Percentiles rank a stretch among this genome's conserved stretches.
Evolutionary conservation across 2,113 vertebrate species (phyloP).

Genomic region (Blennius ocellaris): DNA sequence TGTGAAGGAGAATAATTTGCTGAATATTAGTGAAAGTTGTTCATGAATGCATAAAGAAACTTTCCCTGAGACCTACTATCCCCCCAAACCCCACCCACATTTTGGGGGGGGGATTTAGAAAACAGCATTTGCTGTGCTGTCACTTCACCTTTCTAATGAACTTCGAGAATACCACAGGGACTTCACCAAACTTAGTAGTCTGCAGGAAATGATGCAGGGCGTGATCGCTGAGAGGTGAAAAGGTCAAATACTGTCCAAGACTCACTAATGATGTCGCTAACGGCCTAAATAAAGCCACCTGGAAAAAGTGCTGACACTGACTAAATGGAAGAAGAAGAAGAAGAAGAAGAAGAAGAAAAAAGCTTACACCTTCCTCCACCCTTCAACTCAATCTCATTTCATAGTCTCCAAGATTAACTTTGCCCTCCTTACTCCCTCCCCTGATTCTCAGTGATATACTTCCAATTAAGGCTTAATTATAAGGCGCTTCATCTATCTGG

Average conservation of each 20-base stretch:
- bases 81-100: too few relatives aligned
- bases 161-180: slow-evolving; percentile 50
- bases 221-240: slow-evolving; percentile 55
- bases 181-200: slow-evolving; percentile 42
- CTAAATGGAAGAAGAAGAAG: slow-evolving; percentile 4
- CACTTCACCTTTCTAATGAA: slow-evolving; percentile 64
- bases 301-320: slow-evolving; percentile 63
- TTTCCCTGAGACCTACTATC: too few relatives aligned
- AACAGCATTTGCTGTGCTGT: slow-evolving; percentile 46
- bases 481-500: slow-evolving; percentile 56
- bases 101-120: slow-evolving; percentile 6
- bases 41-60: too few relatives aligned
- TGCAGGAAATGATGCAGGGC: slow-evolving; percentile 55
- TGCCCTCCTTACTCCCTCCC: slow-evolving; percentile 23
- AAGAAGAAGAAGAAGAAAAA: slow-evolving; percentile 12
- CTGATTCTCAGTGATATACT: slow-evolving; percentile 51
- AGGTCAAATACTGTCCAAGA: slow-evolving; percentile 62
- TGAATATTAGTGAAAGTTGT: too few relatives aligned
- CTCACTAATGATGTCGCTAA: slow-evolving; percentile 70
- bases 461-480: slow-evolving; percentile 72
- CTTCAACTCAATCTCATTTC: slow-evolving; percentile 41
- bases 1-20: too few relatives aligned
- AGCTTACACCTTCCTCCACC: slow-evolving; percentile 24
- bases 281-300: slow-evolving; percentile 49
- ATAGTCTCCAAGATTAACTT: slow-evolving; percentile 52